Conservation (phyloP, 64 coral and sea anemone species). For the Montipora capricornis region DNA sequence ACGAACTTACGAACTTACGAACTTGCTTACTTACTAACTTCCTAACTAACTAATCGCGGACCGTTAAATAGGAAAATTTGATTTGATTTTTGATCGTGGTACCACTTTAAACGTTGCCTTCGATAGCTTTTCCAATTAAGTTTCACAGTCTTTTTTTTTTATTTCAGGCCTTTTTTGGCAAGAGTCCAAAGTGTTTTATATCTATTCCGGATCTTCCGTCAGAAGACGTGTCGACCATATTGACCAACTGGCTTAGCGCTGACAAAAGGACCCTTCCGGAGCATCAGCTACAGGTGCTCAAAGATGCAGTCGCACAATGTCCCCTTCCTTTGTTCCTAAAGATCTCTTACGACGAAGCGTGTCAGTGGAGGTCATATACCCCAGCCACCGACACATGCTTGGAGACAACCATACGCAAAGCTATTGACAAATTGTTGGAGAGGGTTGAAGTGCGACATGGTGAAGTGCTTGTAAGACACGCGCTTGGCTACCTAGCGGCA, state of each 20-base stretch:
- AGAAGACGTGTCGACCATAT: conserved; percentile 70
- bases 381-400: conserved; percentile 39
- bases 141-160: neutral
- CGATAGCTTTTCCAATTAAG: neutral
- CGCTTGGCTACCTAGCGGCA: conserved; percentile 86
- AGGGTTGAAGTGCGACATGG: conserved; percentile 73
- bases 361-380: conserved; percentile 82
- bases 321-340: conserved; percentile 89
- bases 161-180: conserved; percentile 63
- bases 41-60: too few relatives aligned
- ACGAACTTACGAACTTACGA: too few relatives aligned
- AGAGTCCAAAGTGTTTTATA: conserved; percentile 73
- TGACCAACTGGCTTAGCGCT: conserved; percentile 74
- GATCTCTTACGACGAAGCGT: conserved; percentile 85
- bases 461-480: conserved; percentile 72
- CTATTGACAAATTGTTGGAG: conserved; percentile 81
- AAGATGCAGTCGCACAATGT: conserved; percentile 73
- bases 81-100: too few relatives aligned
- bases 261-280: conserved; percentile 60
- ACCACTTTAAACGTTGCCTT: too few relatives aligned
- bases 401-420: conserved; percentile 64
- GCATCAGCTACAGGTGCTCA: conserved; percentile 47
- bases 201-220: conserved; percentile 61
- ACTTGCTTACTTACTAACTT: too few relatives aligned
- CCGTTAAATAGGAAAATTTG: too few relatives aligned